These are phyloP conservation scores for Athetis lepigone DNA, from an alignment of 2,888 invertebrate genomes.

Conservation along the genomic window DNA sequence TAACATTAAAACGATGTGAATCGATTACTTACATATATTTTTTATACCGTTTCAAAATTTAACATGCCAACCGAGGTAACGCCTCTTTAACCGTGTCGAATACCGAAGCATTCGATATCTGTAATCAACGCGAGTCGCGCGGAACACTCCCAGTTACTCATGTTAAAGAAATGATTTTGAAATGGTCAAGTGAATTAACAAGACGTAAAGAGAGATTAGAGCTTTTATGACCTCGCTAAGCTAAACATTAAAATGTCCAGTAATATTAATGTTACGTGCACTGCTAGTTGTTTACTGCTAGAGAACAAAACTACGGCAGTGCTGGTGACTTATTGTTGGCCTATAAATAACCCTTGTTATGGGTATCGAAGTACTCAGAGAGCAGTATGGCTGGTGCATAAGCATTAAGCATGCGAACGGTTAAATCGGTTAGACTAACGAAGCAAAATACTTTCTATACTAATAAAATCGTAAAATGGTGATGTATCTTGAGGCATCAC, in stretches of 20 bases:
- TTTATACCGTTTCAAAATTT: constrained; percentile 65
- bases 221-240: constrained; percentile 67
- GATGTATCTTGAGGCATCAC: no score
- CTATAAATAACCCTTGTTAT: background rate
- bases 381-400: background rate
- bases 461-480: no score
- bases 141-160: constrained; percentile 55
- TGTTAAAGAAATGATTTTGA: constrained; percentile 83
- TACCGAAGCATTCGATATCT: constrained; percentile 74
- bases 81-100: constrained; percentile 72
- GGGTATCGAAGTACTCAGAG: background rate
- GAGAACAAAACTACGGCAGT: background rate
- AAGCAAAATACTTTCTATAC: background rate
- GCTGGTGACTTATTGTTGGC: background rate
- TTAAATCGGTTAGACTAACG: background rate
- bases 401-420: background rate
- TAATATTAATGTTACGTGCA: constrained; percentile 51
- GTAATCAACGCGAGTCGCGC: constrained; percentile 79
- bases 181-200: constrained; percentile 84
- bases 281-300: constrained; percentile 20
- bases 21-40: constrained; percentile 57
- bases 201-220: constrained; percentile 81
- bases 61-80: constrained; percentile 68
- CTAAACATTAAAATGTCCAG: constrained; percentile 55
- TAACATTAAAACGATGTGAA: constrained; percentile 1